These are phyloP conservation scores for Penelope pileata DNA, from an alignment of 2,113 vertebrate species.

Conservation along the genomic window DNA sequence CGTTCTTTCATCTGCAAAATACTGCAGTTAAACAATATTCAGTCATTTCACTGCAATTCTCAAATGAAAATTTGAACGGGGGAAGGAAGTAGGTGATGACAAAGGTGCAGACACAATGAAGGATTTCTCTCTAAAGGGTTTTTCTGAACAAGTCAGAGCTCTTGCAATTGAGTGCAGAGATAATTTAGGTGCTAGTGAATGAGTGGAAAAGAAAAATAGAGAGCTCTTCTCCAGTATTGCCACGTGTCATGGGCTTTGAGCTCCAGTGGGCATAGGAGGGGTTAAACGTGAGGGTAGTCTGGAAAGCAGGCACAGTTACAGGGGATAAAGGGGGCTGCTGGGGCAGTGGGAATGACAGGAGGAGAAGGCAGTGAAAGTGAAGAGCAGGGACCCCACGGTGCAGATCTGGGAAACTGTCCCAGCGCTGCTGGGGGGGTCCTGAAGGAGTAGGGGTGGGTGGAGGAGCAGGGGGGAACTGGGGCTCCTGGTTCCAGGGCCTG, in stretches of 20 bases:
- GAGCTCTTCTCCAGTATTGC: neutral
- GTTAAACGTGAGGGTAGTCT: neutral
- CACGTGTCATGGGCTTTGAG: neutral
- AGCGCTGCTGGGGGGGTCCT: no score
- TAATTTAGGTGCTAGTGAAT: neutral
- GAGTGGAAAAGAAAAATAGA: neutral
- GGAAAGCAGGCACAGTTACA: neutral
- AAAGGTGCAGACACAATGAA: neutral
- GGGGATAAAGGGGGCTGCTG: neutral
- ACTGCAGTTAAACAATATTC: constrained; percentile 48
- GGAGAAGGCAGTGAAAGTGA: neutral
- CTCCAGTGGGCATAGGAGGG: neutral
- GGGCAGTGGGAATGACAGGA: neutral
- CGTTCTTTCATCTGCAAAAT: constrained; percentile 52
- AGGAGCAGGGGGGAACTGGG: neutral
- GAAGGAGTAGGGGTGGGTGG: rapidly evolving
- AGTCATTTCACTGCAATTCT: constrained; percentile 2
- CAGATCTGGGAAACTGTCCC: neutral
- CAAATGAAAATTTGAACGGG: constrained; percentile 12
- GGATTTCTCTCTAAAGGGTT: neutral
- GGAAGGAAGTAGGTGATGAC: neutral
- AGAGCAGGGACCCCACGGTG: neutral
- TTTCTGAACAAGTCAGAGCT: neutral
- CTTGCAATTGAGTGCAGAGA: neutral
- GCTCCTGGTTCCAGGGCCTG: neutral